These are phyloP conservation scores for Scytalopus superciliaris DNA, from an alignment of 2,113 vertebrate genomes.

Conservation along the genomic window DNA sequence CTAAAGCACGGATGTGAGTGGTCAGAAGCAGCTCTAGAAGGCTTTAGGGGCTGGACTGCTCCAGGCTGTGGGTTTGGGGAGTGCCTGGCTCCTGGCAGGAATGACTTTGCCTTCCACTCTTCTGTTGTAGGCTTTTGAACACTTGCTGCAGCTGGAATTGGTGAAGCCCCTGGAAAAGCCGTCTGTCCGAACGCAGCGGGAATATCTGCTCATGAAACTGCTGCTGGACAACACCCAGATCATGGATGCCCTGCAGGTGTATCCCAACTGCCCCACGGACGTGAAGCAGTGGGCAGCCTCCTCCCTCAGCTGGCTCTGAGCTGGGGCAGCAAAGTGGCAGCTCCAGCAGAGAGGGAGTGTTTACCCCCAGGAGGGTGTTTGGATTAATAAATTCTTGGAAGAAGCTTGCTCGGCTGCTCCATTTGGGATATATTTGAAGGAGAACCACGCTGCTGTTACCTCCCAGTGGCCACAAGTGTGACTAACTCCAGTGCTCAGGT, in stretches of 20 bases:
- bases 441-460: accelerated
- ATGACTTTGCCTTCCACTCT: accelerated
- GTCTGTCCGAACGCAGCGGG: constrained; percentile 78
- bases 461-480: neutral
- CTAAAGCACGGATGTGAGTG: accelerated
- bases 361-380: accelerated
- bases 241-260: constrained; percentile 91
- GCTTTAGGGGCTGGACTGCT: neutral
- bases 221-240: constrained; percentile 89
- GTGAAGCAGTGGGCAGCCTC: constrained; percentile 92
- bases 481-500: accelerated
- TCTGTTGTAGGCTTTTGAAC: constrained; percentile 89
- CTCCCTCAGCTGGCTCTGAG: constrained; percentile 76
- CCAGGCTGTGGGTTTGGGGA: neutral
- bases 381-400: accelerated
- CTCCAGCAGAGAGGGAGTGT: accelerated
- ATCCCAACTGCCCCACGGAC: constrained; percentile 93
- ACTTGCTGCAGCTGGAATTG: constrained; percentile 90
- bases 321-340: too few species aligned
- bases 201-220: constrained; percentile 87
- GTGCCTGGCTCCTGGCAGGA: neutral
- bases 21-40: accelerated
- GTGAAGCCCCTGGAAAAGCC: constrained; percentile 83
- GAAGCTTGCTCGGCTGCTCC: neutral
- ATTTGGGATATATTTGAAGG: accelerated